These are phyloP conservation scores for Agrotis exclamationis DNA, from an alignment of 2,888 invertebrate genomes.

Conservation along the genomic window DNA sequence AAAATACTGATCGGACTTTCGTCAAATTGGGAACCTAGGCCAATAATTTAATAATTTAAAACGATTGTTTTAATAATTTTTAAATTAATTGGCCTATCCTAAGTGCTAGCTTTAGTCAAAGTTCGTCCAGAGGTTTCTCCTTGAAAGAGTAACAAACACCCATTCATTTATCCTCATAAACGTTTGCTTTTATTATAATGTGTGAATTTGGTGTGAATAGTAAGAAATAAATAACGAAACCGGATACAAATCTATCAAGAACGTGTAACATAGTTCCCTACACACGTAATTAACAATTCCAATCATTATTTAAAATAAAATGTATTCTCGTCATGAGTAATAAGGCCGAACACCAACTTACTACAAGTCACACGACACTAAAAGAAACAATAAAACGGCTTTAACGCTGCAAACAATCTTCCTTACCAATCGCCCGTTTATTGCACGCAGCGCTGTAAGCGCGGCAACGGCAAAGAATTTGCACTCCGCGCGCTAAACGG, in stretches of 20 bases:
- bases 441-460: slow-evolving; percentile 59
- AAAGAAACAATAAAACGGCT: slow-evolving; percentile 45
- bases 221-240: background rate
- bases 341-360: slow-evolving; percentile 12
- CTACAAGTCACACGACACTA: slow-evolving; percentile 71
- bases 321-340: slow-evolving; percentile 45
- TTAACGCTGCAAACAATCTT: slow-evolving; percentile 15
- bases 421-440: slow-evolving; percentile 7
- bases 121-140: too few species aligned
- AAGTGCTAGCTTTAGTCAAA: too few species aligned
- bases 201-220: too few species aligned
- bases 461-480: slow-evolving; percentile 54
- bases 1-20: too few species aligned
- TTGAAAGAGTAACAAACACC: too few species aligned
- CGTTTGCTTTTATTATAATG: too few species aligned
- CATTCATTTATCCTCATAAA: too few species aligned
- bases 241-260: background rate
- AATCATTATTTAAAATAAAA: slow-evolving; percentile 53
- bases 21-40: too few species aligned
- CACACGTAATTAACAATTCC: slow-evolving; percentile 10
- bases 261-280: background rate
- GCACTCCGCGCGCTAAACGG: slow-evolving; percentile 67
- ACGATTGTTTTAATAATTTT: too few species aligned
- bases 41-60: too few species aligned
- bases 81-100: too few species aligned